A percentile compares a stretch with the other conserved stretches of the same genome.
These are phyloP conservation scores for Amphipyra tragopoginis DNA, from an alignment of 2,888 invertebrate species.

Conservation along the genomic window DNA sequence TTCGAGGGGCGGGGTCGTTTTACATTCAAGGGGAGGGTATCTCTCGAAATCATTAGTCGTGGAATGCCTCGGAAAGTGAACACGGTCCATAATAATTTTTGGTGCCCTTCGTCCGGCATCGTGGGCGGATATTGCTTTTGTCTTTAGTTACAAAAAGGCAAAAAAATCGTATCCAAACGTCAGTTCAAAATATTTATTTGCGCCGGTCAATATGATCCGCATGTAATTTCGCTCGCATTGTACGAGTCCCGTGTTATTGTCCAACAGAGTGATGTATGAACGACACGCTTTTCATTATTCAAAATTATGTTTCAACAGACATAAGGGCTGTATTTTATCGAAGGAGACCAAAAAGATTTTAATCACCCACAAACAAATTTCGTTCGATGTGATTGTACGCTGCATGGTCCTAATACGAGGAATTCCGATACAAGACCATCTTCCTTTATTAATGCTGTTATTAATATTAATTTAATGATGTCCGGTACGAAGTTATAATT, in stretches of 20 bases:
- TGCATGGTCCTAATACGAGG: conserved; percentile 44
- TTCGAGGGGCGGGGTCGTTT: conserved; percentile 86
- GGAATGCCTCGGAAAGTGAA: conserved; percentile 85
- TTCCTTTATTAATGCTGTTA: conserved; percentile 50
- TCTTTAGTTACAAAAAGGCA: conserved; percentile 81
- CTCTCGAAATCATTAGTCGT: conserved; percentile 87
- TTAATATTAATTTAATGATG: conserved; percentile 55
- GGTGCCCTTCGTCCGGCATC: conserved; percentile 79
- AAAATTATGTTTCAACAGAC: conserved; percentile 70
- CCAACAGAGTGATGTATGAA: conserved; percentile 76
- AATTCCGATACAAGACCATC: conserved; percentile 45
- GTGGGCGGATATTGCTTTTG: conserved; percentile 88
- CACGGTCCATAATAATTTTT: conserved; percentile 85
- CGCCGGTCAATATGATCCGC: conserved; percentile 75
- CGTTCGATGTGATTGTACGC: conserved; percentile 22
- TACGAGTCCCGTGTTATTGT: conserved; percentile 77
- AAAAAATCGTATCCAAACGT: conserved; percentile 77
- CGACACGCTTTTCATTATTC: conserved; percentile 74
- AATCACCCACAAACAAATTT: conserved; percentile 51
- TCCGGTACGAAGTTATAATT: conserved; percentile 44
- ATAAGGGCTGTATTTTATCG: conserved; percentile 55
- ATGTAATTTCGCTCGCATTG: conserved; percentile 81
- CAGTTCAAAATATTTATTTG: conserved; percentile 85
- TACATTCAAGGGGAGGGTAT: conserved; percentile 90
- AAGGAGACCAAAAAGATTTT: conserved; percentile 44